phyloP scores from a whole-genome alignment of 1,140 invertebrate genomes.

The Temnothorax longispinosus region DNA sequence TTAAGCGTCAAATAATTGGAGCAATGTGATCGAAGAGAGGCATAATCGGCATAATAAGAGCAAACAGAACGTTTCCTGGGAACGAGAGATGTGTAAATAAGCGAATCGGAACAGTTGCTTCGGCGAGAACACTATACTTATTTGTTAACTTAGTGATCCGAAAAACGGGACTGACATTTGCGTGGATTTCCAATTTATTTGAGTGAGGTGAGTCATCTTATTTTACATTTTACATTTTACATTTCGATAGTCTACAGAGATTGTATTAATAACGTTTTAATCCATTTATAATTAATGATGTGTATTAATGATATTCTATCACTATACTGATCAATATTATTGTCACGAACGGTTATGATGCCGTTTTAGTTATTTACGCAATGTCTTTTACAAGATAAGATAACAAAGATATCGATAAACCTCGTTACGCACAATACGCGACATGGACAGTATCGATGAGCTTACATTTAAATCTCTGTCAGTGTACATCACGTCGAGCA shows the following conservation, averaged over 20 bases:
- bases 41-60: not conserved
- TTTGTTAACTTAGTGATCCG: slow-evolving; percentile 38
- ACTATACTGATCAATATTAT: not conserved
- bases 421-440: not conserved
- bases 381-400: not conserved
- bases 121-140: not conserved
- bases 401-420: not conserved
- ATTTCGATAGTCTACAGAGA: not conserved
- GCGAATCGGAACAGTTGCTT: slow-evolving; percentile 38
- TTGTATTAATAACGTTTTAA: not conserved
- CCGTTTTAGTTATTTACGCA: not conserved
- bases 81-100: slow-evolving; percentile 53
- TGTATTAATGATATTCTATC: not conserved
- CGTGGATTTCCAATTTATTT: slow-evolving; percentile 44
- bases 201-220: slow-evolving; percentile 63
- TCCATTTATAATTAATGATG: not conserved
- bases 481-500: not conserved
- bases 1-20: not conserved
- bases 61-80: not conserved
- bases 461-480: slow-evolving; percentile 13
- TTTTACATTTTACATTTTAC: not conserved
- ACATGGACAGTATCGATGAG: not conserved
- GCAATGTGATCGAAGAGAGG: slow-evolving; percentile 46
- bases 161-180: not conserved
- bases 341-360: not conserved